Base-by-base conservation (phyloP, 2,888 invertebrate genomes). In the Cantharis lateralis region DNA sequence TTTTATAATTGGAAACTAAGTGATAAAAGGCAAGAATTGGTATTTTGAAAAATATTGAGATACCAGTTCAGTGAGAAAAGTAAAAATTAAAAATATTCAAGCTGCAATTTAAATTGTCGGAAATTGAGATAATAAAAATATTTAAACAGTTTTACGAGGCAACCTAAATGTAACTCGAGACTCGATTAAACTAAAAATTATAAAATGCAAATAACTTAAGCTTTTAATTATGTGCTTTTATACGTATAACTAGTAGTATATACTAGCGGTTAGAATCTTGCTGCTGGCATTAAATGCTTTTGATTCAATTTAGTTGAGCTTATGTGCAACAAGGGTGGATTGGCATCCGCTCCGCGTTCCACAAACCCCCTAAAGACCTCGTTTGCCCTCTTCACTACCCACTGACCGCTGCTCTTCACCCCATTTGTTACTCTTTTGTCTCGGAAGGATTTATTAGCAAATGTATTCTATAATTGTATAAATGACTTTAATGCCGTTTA, bases 231-330 rank as follows among this genome's bases (percentile, higher is more conserved):
- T 82, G 83, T 84, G 84, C 84, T 85, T 84, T 84, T 81, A 82
- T 78, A 81, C 74, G 84, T 78, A 84, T 85, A 84, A 84, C 83
- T 83, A 80, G 76, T 78, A 81, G 81, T 82, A 82, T 82, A 81
- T 62, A 78, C 78, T 82, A 83, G 81, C 82, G 81, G 79, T 80
- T 81, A 82, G 82, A 84, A 84, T 85, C 84, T 85, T 84, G 82
- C 82, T 84, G 80, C 81, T 78, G 82, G 85, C 78, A 85, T 86
- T 86, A 86, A 85, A 84, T 81, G 85, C 83, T 86, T 86, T 84
- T 84, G 84, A 86, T 85, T 86, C 85, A 86, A 86, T 85, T 86
- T 84, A 82, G 83, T 83, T 81, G 83, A 84, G 86, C 84, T 86
- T 86, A 85, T 80, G 82, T 81, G 83, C 83, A 83, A 83, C 84